phyloP scores from a whole-genome alignment of 1,140 invertebrate species.

The Lanistes nyassanus region DNA sequence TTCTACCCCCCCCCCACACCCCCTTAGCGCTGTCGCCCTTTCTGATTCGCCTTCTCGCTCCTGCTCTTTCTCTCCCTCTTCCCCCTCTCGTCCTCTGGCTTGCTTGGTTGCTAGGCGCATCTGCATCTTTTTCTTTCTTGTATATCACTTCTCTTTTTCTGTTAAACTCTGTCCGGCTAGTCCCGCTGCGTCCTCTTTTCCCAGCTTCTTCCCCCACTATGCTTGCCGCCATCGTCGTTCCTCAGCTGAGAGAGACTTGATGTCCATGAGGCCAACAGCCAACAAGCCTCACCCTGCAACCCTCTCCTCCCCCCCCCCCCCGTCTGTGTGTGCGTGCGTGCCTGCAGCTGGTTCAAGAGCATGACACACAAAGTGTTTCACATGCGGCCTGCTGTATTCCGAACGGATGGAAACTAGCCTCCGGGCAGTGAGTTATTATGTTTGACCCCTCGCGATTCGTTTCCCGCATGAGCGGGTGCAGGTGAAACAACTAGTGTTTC shows the following conservation, averaged over 20 bases:
- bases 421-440: no score
- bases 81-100: neutral
- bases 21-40: neutral
- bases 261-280: no score
- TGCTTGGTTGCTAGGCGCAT: no score
- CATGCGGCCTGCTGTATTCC: no score
- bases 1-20: neutral
- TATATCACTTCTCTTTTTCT: neutral
- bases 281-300: neutral
- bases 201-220: neutral
- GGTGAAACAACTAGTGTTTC: no score
- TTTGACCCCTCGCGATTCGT: no score
- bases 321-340: neutral
- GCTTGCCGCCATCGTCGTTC: no score
- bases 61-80: neutral
- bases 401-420: no score
- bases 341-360: neutral
- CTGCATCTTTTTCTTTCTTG: slow-evolving; percentile 9
- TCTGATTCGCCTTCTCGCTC: neutral
- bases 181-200: neutral
- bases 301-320: no score
- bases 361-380: no score
- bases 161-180: neutral
- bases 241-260: no score
- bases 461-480: no score